Evolutionary conservation across 2,888 invertebrate genomes (phyloP), one percentile per base, ranked within the genome.

Genomic region (Phaedon cochleariae): DNA sequence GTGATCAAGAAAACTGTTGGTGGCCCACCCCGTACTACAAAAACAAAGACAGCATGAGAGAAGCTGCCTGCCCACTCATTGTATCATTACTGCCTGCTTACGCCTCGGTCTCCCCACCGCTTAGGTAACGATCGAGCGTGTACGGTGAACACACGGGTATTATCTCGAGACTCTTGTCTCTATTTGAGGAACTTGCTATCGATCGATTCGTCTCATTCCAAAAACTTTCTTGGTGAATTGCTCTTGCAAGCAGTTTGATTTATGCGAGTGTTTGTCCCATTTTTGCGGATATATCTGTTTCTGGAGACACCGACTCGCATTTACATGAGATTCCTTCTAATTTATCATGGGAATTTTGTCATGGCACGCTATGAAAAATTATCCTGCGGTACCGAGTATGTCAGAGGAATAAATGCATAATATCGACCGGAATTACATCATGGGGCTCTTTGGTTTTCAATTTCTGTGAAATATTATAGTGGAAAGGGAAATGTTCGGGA

Each of bases 241-340:
- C 73, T 65, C 73, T 66, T 71, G 72, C 70, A 71, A 70, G 59
- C 62, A 49, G 59, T 61, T 69, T 77, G 77, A 79, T 79, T 78
- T 79, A 79, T 76, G 68, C 58, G 59, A 64, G 64, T 76, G 77
- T 77, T 79, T 77, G 77, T 77, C 74, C 73, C 71, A 73, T 74
- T 76, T 75, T 75, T 73, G 69, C 64, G 65, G 71, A 74, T 77
- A 72, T 75, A 74, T 73, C 68, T 70, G 73, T 73, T 72, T 74
- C 69, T 71, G 58, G 70, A 68, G 70, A 72, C 71, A 68, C 69
- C 53, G 71, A 70, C 73, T 74, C 72, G 71, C 59, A 72, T 73
- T 73, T 72, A 65, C 70, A 70, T 73, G 67, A 70, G 70, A 70
- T 64, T 61, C 58, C 60, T 59, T 51, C 62, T 68, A 73, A 71